Evolutionary conservation across 2,797 vertebrate genomes (phyloP).

Genomic region (Peromyscus attwateri): DNA sequence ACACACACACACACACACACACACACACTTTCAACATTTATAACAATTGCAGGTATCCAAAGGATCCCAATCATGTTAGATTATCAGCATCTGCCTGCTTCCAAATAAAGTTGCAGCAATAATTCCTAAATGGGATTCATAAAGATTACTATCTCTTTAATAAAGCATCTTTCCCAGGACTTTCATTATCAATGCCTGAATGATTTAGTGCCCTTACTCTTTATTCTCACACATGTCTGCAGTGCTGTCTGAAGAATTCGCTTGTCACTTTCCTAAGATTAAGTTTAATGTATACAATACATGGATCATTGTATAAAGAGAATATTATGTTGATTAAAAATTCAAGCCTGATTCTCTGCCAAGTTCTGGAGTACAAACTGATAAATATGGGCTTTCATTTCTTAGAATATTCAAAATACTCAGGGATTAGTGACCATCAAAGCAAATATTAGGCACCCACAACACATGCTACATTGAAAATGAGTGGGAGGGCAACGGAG

Average conservation of each 20-base stretch:
- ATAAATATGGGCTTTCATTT: constrained; percentile 37
- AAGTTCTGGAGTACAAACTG: background rate
- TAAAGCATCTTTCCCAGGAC: constrained; percentile 38
- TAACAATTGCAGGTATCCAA: background rate
- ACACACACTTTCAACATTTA: background rate
- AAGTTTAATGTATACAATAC: background rate
- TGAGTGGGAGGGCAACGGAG: background rate
- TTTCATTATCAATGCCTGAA: constrained; percentile 48
- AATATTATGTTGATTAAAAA: constrained; percentile 51
- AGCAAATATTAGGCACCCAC: background rate
- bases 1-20: background rate
- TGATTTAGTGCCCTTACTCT: constrained; percentile 49
- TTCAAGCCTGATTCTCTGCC: constrained; percentile 26
- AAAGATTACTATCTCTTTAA: constrained; percentile 60
- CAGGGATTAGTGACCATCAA: constrained; percentile 24
- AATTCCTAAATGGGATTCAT: constrained; percentile 18
- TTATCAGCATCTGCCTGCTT: background rate
- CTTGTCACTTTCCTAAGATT: constrained; percentile 36
- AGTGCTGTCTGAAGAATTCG: constrained; percentile 58
- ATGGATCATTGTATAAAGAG: constrained; percentile 4
- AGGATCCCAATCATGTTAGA: background rate
- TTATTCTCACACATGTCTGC: constrained; percentile 19
- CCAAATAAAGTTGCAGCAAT: constrained; percentile 28
- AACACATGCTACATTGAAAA: background rate
- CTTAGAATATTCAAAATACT: background rate